Conservation (phyloP, 2,797 vertebrate genomes). For the Vespertilio murinus region DNA sequence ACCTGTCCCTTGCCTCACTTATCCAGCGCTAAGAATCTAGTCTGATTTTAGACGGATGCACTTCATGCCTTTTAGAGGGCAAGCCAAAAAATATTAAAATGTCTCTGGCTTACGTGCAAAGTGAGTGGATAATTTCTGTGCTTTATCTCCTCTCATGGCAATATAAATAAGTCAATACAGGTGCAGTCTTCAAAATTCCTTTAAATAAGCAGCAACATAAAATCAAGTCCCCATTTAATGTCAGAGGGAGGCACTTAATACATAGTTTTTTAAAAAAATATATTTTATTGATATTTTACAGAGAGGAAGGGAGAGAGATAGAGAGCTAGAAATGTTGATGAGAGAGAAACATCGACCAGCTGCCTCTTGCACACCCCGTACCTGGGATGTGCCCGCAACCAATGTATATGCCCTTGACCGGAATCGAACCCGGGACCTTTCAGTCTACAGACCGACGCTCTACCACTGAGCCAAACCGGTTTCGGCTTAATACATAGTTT, state of each 20-base stretch:
- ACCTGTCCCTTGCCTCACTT: neutral
- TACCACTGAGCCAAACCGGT: too few relatives aligned
- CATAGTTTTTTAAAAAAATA: too few relatives aligned
- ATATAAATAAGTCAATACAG: slow-evolving; percentile 48
- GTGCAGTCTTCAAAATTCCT: neutral
- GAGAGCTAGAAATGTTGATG: too few relatives aligned
- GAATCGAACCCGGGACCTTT: too few relatives aligned
- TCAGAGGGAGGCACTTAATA: neutral
- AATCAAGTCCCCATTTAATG: neutral
- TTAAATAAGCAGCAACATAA: slow-evolving; percentile 9
- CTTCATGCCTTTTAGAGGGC: slow-evolving; percentile 44
- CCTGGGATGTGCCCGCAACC: too few relatives aligned
- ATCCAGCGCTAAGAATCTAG: neutral
- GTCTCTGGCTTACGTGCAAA: slow-evolving; percentile 15
- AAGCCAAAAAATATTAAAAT: slow-evolving; percentile 12
- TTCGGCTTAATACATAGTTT: neutral
- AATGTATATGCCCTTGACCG: too few relatives aligned
- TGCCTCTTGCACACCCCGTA: too few relatives aligned
- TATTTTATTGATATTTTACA: too few relatives aligned
- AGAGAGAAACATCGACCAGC: too few relatives aligned
- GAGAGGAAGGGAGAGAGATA: too few relatives aligned
- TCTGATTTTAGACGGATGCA: neutral
- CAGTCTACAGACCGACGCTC: too few relatives aligned
- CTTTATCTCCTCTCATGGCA: neutral
- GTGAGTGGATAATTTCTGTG: slow-evolving; percentile 42